Conservation (phyloP, 2,888 invertebrate genomes). For the Cepaea hortensis region DNA sequence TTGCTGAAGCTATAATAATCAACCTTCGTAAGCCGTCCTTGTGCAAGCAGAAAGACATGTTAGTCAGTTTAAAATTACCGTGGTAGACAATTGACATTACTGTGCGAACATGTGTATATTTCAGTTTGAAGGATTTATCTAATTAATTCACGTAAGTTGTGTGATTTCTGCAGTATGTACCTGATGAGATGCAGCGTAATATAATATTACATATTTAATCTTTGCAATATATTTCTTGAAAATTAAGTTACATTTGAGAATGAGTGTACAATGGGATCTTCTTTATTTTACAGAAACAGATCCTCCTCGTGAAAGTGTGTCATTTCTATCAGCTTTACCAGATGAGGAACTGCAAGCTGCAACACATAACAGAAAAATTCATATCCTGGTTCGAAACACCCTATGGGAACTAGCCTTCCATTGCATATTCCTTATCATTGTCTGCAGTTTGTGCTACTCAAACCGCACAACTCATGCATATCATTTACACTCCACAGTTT, state of each 20-base stretch:
- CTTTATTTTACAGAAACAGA: conserved; percentile 21
- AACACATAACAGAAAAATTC: conserved; percentile 30
- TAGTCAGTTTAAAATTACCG: too few species aligned
- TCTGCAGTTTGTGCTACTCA: conserved; percentile 48
- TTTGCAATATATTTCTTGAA: too few species aligned
- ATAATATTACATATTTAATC: too few species aligned
- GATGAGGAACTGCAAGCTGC: conserved; percentile 33
- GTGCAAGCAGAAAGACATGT: too few species aligned
- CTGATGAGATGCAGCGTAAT: too few species aligned
- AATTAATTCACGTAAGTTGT: too few species aligned
- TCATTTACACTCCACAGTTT: conserved; percentile 28
- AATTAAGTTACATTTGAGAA: neutral
- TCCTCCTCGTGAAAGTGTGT: conserved; percentile 22
- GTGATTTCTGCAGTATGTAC: too few species aligned
- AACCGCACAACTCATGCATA: conserved; percentile 50
- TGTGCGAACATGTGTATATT: too few species aligned
- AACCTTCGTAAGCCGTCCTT: too few species aligned
- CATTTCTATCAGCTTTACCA: conserved; percentile 12
- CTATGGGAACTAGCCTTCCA: conserved; percentile 47
- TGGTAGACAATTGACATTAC: too few species aligned
- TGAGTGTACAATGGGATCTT: neutral
- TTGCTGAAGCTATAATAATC: too few species aligned
- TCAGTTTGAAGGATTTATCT: too few species aligned
- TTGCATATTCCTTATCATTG: conserved; percentile 41
- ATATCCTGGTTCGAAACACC: conserved; percentile 22